Evolutionary conservation across 2,888 invertebrate genomes (phyloP), one percentile per base, ranked within the genome.

Genomic region (Tipula unca): DNA sequence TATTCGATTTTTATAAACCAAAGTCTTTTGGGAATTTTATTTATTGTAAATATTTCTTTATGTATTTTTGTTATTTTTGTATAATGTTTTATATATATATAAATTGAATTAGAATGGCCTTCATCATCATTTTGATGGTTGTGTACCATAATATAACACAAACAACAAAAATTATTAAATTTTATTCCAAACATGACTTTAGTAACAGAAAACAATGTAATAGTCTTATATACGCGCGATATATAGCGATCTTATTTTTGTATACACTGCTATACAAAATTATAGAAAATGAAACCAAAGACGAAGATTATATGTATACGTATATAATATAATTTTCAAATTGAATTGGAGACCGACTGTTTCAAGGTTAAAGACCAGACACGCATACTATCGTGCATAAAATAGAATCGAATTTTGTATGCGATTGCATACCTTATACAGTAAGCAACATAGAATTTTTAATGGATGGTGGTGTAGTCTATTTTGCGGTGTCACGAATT

Each of bases 181-280:
- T 69, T 69, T 69, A 69, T 69, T 69, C 69, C 69, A 69, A 69
- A 69, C 69, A 69, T 69, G 69, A 69, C 69, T 69, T 69, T 69
- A 69, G 69, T 4, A 54, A 69, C 69, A 69, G 25, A 69, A 69
- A 8, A 69, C 69, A 69, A 69, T 69, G 69, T 69, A 25, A 69
- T 69, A 69, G 4, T 39, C n/a, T 69, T 25, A 13, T 17, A 48
- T 17, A 48, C 17, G 17, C 25, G 69, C 69, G 69, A 32, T 32
- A 32, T 32, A 32, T 32, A 32, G 32, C 32, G 32, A 32, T 25
- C 25, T 69, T 69, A 25, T 25, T 10, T 17, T 8, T 17, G 8
- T 39, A 17, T 48, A 69, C 25, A 69, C 25, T 69, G 69, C 69
- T 20, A 69, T 69, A 69, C 25, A 20, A 10, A 69, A 25, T 1